Evolutionary conservation across 2,888 invertebrate genomes (phyloP).

Genomic region (Thalpophila matura): DNA sequence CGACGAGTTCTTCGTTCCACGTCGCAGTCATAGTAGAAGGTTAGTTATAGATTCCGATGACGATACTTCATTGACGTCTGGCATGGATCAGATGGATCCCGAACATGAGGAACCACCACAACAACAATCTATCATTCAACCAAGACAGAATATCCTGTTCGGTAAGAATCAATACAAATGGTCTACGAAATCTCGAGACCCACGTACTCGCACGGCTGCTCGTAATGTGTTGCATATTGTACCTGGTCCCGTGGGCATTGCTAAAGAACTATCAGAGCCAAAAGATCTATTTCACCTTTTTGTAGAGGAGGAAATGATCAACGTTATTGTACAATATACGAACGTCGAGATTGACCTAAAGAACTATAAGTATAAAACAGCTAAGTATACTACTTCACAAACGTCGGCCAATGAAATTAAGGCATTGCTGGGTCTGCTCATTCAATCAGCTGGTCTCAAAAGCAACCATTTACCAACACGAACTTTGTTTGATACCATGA

Average conservation of each 20-base stretch:
- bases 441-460: constrained; percentile 26
- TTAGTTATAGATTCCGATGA: constrained; percentile 7
- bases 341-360: constrained; percentile 10
- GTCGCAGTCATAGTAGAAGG: background rate
- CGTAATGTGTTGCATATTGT: constrained; percentile 4
- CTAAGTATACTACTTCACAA: constrained; percentile 1
- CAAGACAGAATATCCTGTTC: constrained; percentile 4
- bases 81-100: background rate
- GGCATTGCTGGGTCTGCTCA: constrained; percentile 25
- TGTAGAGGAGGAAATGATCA: background rate
- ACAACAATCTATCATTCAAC: constrained; percentile 3
- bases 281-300: background rate
- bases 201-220: background rate
- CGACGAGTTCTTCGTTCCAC: background rate
- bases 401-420: constrained; percentile 36
- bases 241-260: background rate
- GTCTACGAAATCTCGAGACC: background rate
- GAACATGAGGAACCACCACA: no score
- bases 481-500: constrained; percentile 27
- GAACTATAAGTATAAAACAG: constrained; percentile 10
- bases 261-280: background rate
- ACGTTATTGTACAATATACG: background rate
- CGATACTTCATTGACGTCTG: no score
- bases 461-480: constrained; percentile 42
- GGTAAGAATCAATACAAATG: constrained; percentile 1